Evolutionary conservation across 2,888 invertebrate species (phyloP), one percentile per base, ranked within the genome.

Genomic region (Silvanus unidentatus): DNA sequence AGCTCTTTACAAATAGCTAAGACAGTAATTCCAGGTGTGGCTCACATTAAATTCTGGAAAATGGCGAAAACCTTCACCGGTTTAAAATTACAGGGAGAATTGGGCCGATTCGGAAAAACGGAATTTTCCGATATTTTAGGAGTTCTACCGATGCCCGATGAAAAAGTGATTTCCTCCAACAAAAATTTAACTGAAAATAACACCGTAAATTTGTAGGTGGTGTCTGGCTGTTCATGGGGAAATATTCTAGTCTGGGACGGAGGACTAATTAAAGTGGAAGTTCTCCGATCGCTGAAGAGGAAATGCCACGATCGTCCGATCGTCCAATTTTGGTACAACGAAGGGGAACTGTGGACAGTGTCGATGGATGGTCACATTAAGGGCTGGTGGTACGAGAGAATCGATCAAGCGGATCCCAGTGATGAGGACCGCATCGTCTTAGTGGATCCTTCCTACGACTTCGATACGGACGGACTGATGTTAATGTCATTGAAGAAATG

Each of bases 221-320:
- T 94, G 30, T 90, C 93, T 0, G 90, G 93, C 1, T 86, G 86
- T 58, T 85, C 86, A 59, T 93, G 92, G 92, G 95, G 95, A 0
- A 94, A 94, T 67, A 81, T 95, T 63, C 72, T 95, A 32, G 76
- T 95, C 1, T 95, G 95, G 95, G 91, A 94, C 60, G 90, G 83
- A 37, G 90, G 89, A 1, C 74, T 91, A 1, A 93, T 95, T 9
- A 91, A 91, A 69, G 72, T 91, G 28, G 89, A 92, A 75, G 81
- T 92, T 0, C 81, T 82, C 6, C 77, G 84, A 47, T 83, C 82
- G 51, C 80, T 81, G 39, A 75, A 82, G 14, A 83, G 81, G 63
- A 73, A 79, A 0, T 92, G 93, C 61, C 95, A 95, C 62, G 68
- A 73, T 2, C 86, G 80, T 13, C 81, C 86, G 8, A 84, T 95